Evolutionary conservation across 1,140 invertebrate genomes (phyloP).

Genomic region (Heliconius melpomene): DNA sequence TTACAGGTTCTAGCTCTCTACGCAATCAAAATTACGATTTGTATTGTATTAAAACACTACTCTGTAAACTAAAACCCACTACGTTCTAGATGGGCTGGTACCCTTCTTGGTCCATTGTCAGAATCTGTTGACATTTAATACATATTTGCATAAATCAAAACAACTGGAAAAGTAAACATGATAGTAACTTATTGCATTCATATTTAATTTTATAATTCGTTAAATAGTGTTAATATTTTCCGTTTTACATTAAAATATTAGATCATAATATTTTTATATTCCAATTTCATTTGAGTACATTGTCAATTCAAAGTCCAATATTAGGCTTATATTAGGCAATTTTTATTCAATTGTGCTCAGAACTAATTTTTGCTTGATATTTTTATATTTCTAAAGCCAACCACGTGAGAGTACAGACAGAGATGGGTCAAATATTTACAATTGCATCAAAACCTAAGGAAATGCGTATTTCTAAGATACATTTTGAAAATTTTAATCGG

Average conservation of each 20-base stretch:
- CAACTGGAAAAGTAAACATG: conserved; percentile 16
- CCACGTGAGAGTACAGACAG: conserved; percentile 6
- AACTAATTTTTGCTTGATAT: background rate
- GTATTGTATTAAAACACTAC: conserved; percentile 63
- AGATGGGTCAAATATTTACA: background rate
- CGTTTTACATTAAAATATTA: background rate
- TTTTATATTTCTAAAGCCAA: background rate
- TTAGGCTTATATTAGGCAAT: background rate
- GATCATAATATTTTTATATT: background rate
- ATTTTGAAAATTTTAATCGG: background rate
- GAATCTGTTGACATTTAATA: conserved; percentile 59
- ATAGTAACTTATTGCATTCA: conserved; percentile 2
- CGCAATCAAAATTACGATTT: conserved; percentile 61
- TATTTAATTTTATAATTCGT: background rate
- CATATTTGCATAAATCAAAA: conserved; percentile 19
- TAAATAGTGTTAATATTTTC: background rate
- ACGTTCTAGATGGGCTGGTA: conserved; percentile 62
- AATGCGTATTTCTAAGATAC: background rate
- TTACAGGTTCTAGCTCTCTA: conserved; percentile 69
- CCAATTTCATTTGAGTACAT: background rate
- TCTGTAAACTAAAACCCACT: conserved; percentile 67
- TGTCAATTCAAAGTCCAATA: background rate
- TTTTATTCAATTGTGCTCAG: background rate
- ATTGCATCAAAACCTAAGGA: background rate
- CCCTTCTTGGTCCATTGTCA: conserved; percentile 56